Evolutionary conservation across 2,797 vertebrate genomes (phyloP).

Genomic region (Dryobates pubescens): DNA sequence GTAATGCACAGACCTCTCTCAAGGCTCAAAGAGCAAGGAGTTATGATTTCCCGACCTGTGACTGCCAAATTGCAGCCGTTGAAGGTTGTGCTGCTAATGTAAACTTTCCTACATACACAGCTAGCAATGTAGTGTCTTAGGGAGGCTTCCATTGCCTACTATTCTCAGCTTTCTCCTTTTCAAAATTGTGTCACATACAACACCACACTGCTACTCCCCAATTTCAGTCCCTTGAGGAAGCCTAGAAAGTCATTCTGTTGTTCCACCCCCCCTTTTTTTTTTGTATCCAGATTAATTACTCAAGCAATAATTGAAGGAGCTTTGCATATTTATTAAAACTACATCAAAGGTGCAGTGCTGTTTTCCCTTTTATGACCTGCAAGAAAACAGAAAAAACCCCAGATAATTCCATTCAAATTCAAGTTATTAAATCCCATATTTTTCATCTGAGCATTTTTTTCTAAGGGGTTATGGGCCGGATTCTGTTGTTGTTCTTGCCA

Average conservation of each 20-base stretch:
- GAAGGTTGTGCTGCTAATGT: neutral
- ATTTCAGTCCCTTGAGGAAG: slow-evolving; percentile 8
- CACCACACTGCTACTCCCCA: neutral
- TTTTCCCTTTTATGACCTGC: neutral
- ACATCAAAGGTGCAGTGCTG: slow-evolving; percentile 27
- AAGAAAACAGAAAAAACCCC: neutral
- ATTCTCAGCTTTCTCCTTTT: neutral
- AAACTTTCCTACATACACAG: neutral
- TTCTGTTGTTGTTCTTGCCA: neutral
- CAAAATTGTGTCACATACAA: neutral
- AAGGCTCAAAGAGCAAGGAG: neutral
- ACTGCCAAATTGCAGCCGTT: neutral
- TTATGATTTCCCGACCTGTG: neutral
- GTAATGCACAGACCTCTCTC: neutral
- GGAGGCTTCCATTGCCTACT: neutral
- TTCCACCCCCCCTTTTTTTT: neutral
- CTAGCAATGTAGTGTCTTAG: neutral
- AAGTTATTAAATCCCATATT: neutral
- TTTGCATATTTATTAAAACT: slow-evolving; percentile 59
- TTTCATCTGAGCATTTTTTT: slow-evolving; percentile 21
- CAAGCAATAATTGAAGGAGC: slow-evolving; percentile 34
- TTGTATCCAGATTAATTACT: slow-evolving; percentile 43
- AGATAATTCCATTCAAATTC: slow-evolving; percentile 13
- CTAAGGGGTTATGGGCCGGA: neutral
- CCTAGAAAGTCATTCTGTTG: slow-evolving; percentile 47